These are phyloP conservation scores for Acyrthosiphon pisum DNA, from an alignment of 1,140 invertebrate genomes.

Conservation along the genomic window DNA sequence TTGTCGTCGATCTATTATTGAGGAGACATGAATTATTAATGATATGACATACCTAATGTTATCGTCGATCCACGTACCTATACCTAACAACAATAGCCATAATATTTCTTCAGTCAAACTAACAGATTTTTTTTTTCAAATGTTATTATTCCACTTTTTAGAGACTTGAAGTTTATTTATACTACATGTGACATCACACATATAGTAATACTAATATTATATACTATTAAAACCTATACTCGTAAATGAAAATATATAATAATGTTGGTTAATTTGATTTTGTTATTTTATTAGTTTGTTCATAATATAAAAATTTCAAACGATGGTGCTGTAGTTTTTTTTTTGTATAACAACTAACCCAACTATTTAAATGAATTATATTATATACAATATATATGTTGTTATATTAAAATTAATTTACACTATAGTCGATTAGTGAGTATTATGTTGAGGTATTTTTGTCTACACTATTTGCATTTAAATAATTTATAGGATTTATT, in stretches of 20 bases:
- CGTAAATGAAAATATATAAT: background rate
- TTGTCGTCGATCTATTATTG: slow-evolving; percentile 39
- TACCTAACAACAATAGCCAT: background rate
- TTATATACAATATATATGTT: background rate
- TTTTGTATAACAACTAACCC: background rate
- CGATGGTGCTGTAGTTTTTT: background rate
- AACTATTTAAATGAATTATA: background rate
- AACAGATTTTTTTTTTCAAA: too few species aligned
- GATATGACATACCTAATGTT: too few species aligned
- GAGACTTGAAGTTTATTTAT: background rate
- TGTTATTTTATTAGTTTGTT: background rate
- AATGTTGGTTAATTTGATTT: background rate
- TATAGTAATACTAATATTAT: background rate
- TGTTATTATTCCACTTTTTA: background rate
- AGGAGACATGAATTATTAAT: background rate
- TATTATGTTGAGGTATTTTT: background rate
- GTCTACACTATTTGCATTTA: background rate
- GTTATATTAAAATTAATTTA: background rate
- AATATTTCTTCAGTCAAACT: too few species aligned
- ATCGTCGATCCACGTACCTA: background rate
- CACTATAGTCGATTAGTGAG: background rate
- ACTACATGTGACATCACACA: background rate
- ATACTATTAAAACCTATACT: background rate
- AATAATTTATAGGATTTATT: background rate
- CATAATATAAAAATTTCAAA: background rate